A percentile compares a stretch with the other conserved stretches of the same genome.
Conservation (phyloP, 2,113 vertebrate genomes). For the Ascaphus truei region DNA sequence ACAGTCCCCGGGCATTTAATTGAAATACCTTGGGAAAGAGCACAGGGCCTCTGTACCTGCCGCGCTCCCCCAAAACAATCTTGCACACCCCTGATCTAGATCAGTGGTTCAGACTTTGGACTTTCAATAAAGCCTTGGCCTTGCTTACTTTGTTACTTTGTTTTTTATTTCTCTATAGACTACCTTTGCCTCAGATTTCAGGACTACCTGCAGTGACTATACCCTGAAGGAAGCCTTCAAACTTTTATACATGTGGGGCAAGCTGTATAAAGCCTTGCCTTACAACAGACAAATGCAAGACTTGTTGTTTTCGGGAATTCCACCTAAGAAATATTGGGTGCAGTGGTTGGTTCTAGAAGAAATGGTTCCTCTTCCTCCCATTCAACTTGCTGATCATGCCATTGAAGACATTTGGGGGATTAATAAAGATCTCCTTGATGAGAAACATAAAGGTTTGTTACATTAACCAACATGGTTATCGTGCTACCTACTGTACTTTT, state of each 20-base stretch:
- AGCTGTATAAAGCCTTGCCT: constrained; percentile 44
- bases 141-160: constrained; percentile 8
- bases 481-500: no score
- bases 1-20: no score
- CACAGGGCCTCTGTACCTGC: no score
- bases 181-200: constrained; percentile 43
- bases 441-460: constrained; percentile 40
- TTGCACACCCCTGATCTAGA: no score
- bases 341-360: constrained; percentile 51
- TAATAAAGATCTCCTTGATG: constrained; percentile 24
- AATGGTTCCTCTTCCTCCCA: constrained; percentile 44
- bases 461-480: no score
- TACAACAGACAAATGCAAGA: constrained; percentile 51
- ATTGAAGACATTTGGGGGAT: constrained; percentile 48
- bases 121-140: no score
- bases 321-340: constrained; percentile 39
- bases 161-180: constrained; percentile 31
- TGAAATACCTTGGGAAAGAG: no score
- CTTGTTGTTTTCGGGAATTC: constrained; percentile 48
- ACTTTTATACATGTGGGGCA: constrained; percentile 41
- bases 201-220: constrained; percentile 18
- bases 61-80: no score
- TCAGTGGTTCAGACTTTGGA: no score
- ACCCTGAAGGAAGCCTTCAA: constrained; percentile 48
- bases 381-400: constrained; percentile 36